A percentile compares a stretch with the other conserved stretches of the same genome.
Evolutionary conservation across 2,888 invertebrate genomes (phyloP).

Genomic region (Hydrotaea cyrtoneurina): DNA sequence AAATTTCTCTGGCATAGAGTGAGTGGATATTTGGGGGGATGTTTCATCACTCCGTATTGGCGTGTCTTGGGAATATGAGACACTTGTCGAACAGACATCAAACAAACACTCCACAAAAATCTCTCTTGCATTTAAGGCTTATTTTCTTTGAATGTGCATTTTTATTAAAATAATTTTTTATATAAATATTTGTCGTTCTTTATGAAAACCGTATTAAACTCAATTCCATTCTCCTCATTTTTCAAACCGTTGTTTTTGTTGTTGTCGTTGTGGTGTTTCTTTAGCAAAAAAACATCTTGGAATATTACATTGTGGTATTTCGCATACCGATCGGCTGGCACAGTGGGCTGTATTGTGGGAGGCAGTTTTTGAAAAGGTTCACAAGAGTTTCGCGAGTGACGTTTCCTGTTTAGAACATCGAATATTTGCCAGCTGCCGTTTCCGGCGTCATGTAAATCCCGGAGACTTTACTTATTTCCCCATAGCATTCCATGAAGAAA

Average conservation of each 20-base stretch:
- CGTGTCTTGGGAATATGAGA: slow-evolving; percentile 29
- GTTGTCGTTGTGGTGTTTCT: neutral
- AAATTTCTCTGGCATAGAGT: too few species aligned
- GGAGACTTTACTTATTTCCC: too few species aligned
- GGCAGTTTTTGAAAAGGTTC: neutral
- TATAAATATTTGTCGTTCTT: slow-evolving; percentile 14
- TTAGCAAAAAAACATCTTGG: neutral
- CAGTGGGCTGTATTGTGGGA: neutral
- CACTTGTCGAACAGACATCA: neutral
- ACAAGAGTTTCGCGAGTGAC: too few species aligned
- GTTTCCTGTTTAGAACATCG: too few species aligned
- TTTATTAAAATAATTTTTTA: slow-evolving; percentile 11
- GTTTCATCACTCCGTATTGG: too few species aligned
- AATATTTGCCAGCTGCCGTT: too few species aligned
- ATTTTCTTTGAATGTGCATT: neutral
- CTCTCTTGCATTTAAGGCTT: neutral
- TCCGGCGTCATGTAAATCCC: too few species aligned
- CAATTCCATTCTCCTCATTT: neutral
- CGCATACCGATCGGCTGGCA: neutral
- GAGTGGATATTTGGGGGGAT: too few species aligned
- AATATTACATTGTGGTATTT: neutral
- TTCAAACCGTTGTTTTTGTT: neutral
- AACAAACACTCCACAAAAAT: neutral
- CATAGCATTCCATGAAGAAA: too few species aligned
- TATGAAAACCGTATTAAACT: neutral